Evolutionary conservation across 2,113 vertebrate species (phyloP), one percentile per base, ranked within the genome.

Genomic region (Esox niger): DNA sequence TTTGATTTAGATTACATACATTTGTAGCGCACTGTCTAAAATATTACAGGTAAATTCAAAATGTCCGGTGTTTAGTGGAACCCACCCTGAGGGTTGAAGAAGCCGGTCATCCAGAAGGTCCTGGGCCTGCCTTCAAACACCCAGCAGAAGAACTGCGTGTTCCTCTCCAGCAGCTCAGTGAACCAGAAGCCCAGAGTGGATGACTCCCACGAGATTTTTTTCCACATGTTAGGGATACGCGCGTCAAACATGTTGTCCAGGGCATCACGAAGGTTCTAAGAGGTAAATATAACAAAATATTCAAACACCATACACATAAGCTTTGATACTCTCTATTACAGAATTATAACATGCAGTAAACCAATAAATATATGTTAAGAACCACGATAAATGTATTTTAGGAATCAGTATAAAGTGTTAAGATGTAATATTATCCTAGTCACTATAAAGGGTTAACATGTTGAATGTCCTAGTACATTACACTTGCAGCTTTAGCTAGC

Each of bases 101-200:
- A 94, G 0, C 89, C 88, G 0, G 90, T 86, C 88, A 92, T 92
- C 92, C 94, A 95, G 74, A 95, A 94, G 71, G 92, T 93, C 64
- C 87, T 91, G 32, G 93, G 93, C 74, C 89, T 84, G 9, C 90
- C 90, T 59, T 88, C 89, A 88, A 93, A 95, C 81, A 96, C 79
- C 95, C 95, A 96, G 1, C 69, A 88, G 23, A 88, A 68, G 79
- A 95, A 94, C 62, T 95, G 95, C 0, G 83, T 52, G 35, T 94
- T 95, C 81, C 94, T 92, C 84, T 96, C 94, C 27, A 95, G 69
- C 68, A 97, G 91, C 43, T 96, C 94, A 26, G 91, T 94, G 86
- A 94, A 96, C 95, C 95, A 96, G 78, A 96, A 96, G 20, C 95
- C 95, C 71, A 96, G 82, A 0, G 94, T 95, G 70, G 91, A 93